Percentiles rank a stretch among this genome's conserved stretches.
Conservation (phyloP, 2,113 vertebrate genomes). For the Psophia crepitans region DNA sequence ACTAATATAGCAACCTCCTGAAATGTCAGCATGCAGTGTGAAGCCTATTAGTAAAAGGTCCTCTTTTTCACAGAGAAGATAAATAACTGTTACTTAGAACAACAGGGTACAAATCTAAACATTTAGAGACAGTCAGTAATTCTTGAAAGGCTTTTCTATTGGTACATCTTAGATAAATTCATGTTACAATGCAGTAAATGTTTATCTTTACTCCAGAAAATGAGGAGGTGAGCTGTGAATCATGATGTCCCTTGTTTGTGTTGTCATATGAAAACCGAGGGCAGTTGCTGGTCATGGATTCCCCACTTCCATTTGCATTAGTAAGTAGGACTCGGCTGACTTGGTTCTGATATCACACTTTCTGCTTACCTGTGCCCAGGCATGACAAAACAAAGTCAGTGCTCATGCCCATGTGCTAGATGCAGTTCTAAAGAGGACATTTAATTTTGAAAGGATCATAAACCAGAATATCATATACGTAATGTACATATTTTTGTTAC, state of each 20-base stretch:
- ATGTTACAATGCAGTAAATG: conserved; percentile 12
- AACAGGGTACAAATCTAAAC: conserved; percentile 42
- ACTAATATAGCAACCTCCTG: conserved; percentile 5
- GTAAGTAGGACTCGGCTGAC: background rate
- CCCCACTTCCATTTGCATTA: background rate
- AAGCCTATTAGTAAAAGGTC: background rate
- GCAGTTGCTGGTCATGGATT: background rate
- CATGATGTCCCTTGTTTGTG: background rate
- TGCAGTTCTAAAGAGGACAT: background rate
- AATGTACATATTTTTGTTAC: background rate
- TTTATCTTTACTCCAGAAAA: conserved; percentile 13
- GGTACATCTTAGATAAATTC: background rate
- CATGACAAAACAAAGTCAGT: background rate
- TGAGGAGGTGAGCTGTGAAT: background rate
- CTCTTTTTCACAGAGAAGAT: conserved; percentile 17
- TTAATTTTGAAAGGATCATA: background rate
- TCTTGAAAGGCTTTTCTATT: conserved; percentile 24
- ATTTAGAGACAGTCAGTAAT: conserved; percentile 35
- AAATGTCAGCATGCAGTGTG: conserved; percentile 20
- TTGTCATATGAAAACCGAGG: background rate
- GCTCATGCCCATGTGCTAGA: background rate
- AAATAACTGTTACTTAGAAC: conserved; percentile 51
- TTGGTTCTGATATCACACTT: background rate
- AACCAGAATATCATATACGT: background rate
- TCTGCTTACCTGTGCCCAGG: background rate